A percentile compares a stretch with the other conserved stretches of the same genome.
Evolutionary conservation across 2,888 invertebrate genomes (phyloP).

Genomic region (Ectobius pallidus): DNA sequence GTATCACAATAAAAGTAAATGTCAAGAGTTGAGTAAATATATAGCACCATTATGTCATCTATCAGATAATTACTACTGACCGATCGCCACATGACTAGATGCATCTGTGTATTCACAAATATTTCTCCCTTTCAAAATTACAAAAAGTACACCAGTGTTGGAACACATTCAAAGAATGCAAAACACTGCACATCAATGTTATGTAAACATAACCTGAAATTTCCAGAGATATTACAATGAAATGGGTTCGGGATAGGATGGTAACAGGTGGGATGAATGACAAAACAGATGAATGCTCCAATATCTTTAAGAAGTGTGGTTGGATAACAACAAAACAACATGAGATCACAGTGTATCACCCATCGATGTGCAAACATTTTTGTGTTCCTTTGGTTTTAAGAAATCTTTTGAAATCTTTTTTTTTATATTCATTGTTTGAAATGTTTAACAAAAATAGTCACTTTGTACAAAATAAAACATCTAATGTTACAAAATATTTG

Average conservation of each 20-base stretch:
- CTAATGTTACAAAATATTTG: conserved; percentile 40
- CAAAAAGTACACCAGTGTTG: neutral
- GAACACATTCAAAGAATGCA: conserved; percentile 25
- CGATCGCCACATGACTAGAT: neutral
- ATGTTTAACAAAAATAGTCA: conserved; percentile 39
- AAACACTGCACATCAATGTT: neutral
- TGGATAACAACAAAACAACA: neutral
- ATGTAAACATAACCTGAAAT: conserved; percentile 5
- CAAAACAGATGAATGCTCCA: neutral
- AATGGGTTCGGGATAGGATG: neutral
- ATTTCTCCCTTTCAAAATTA: neutral
- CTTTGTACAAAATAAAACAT: conserved; percentile 39
- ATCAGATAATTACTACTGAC: too few species aligned
- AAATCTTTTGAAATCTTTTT: conserved; percentile 13
- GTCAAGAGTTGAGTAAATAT: too few species aligned
- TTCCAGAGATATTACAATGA: neutral
- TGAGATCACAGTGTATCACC: conserved; percentile 7
- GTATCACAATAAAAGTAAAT: too few species aligned
- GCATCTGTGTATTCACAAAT: neutral
- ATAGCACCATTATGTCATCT: too few species aligned
- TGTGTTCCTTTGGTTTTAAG: conserved; percentile 24
- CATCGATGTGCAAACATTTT: conserved; percentile 11
- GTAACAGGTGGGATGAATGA: neutral
- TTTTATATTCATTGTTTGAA: conserved; percentile 34
- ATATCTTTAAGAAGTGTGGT: neutral